Percentiles rank a stretch among this genome's conserved stretches.
phyloP scores from a whole-genome alignment of 1,140 invertebrate species.

The Pachyrhynchus sulphureomaculatus region DNA sequence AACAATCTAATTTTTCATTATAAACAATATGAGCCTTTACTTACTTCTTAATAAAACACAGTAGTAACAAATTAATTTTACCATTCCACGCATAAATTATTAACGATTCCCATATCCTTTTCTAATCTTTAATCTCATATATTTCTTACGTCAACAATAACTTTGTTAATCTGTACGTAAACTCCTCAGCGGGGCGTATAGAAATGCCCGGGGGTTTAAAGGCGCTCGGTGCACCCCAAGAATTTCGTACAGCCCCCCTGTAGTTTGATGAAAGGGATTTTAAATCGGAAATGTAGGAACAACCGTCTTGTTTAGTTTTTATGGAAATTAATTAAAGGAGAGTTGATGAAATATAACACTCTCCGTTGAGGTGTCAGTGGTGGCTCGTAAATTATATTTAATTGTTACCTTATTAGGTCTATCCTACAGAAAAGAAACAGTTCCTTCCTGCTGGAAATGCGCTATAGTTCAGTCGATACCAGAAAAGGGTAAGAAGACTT shows the following conservation, averaged over 20 bases:
- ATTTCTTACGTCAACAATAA: slow-evolving; percentile 29
- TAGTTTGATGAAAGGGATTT: slow-evolving; percentile 7
- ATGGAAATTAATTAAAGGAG: not conserved
- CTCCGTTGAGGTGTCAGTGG: not conserved
- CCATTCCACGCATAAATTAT: too few relatives aligned
- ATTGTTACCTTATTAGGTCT: too few relatives aligned
- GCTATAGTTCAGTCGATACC: too few relatives aligned
- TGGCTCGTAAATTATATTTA: too few relatives aligned
- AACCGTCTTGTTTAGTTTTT: slow-evolving; percentile 5
- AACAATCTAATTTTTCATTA: too few relatives aligned
- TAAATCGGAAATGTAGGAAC: not conserved
- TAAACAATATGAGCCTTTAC: too few relatives aligned
- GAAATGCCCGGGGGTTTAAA: not conserved
- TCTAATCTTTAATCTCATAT: slow-evolving; percentile 8
- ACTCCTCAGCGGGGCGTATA: not conserved
- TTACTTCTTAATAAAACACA: too few relatives aligned
- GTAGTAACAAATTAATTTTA: too few relatives aligned
- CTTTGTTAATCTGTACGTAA: slow-evolving; percentile 31
- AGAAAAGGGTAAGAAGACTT: too few relatives aligned
- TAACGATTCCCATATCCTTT: not conserved
- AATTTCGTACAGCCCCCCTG: not conserved
- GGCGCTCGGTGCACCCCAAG: not conserved
- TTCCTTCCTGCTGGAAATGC: too few relatives aligned
- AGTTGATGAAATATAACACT: not conserved
- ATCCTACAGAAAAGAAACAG: too few relatives aligned